Base-by-base conservation (phyloP, 2,797 vertebrate genomes). In the Catostomus latipinnis region DNA sequence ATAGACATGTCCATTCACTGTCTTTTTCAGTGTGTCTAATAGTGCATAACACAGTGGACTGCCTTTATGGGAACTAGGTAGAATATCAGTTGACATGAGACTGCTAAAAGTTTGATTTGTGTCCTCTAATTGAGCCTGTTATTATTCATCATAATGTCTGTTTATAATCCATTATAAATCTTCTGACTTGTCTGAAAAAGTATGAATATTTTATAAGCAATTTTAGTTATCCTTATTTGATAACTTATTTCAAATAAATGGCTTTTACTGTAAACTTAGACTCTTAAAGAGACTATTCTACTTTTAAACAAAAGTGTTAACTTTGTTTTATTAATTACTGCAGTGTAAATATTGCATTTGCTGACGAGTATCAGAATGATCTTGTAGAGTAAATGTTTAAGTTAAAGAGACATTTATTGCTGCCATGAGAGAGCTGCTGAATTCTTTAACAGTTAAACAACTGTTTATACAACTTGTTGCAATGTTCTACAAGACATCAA, bases 1-100 rank as follows among this genome's bases (percentile, higher is more conserved):
- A 60, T 62, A 56, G 77, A 57, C 77, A 63, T 53, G 57, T 71
- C 49, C 57, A 62, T 71, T 53, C 58, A 50, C 61, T 61, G 57
- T 76, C 46, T 53, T 78, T 53, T 61, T 62, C 13, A 22, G 6
- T 66, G 8, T 46, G 49, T 65, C 34, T 70, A 78, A 46, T 71
- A 45, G 10, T 45, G 34, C 22, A 61, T 50, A 65, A 53, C 34
- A 57, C 34, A 57, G 49, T 62, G 18, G 56, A 50, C 22, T 46
- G 49, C 12, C 48, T 60, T 12, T 7, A 18, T 60, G 56, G 22
- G 22, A 62, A 53, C 16, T 14, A 46, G 11, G 13, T 4, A 48
- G 43, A 68, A 63, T 4, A 22, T 22, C 5, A 34, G 58, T 34
- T 61, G 18, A 61, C 58, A 61, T 10, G 12, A 10, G 18, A 61